Base-by-base conservation (phyloP, 2,113 vertebrate genomes). In the Pterophyllum scalare region DNA sequence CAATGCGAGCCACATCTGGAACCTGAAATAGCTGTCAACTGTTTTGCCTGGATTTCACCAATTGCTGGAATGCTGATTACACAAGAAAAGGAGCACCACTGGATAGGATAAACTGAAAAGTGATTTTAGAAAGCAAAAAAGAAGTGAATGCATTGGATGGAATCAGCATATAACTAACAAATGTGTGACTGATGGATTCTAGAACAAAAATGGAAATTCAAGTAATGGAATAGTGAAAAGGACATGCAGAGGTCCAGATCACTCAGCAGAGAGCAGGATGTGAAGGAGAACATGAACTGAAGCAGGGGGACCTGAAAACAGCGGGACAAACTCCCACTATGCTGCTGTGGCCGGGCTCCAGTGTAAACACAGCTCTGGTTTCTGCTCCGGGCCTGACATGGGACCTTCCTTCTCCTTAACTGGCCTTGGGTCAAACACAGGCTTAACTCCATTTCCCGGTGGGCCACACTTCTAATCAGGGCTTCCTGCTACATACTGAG, bases 311-410 rank as follows among this genome's bases (percentile, higher is more conserved):
- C 77, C 85, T 84, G 62, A 77, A 38, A 72, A 81, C 81, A 80
- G 35, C 79, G 61, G 82, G 62, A 59, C 85, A 67, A 56, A 89
- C 79, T 90, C 85, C 86, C 82, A 83, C 86, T 80, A 82, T 62
- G 67, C 77, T 85, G 64, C 40, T 80, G 84, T 94, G 93, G 89
- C 90, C 62, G 59, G 9, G 59, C 38, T 92, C 89, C 89, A 89
- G 82, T 60, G 67, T 94, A 91, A 95, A 95, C 94, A 96, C 35
- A 10, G 93, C 85, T 92, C 90, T 86, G 82, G 89, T 93, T 94
- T 93, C 93, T 89, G 88, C 75, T 81, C 85, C 6, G 40, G 75
- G 46, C 74, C 59, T 88, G 87, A 88, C 82, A 88, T 89, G 89
- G 86, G 86, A 94, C 86, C 90, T 92, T 80, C 85, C 87, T 59